Conservation (phyloP, 35 echinoderm and acorn worm genomes). For the Anneissia japonica region DNA sequence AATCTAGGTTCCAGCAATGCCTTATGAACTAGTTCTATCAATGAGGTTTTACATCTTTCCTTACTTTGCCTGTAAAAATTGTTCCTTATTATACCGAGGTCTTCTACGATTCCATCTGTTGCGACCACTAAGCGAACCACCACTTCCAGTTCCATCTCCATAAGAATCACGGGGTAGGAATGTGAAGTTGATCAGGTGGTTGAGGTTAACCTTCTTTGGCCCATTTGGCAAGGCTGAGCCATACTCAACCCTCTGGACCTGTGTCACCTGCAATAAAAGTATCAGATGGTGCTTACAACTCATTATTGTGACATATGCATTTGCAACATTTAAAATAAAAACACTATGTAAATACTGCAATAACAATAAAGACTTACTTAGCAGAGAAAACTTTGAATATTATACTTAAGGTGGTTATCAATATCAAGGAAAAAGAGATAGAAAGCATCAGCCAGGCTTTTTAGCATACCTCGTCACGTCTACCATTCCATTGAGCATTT, state of each 20-base stretch:
- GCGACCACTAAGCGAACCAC: conserved; percentile 38
- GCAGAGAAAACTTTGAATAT: neutral
- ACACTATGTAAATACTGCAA: neutral
- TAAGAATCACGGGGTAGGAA: conserved; percentile 58
- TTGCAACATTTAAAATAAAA: neutral
- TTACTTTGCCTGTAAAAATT: conserved; percentile 99
- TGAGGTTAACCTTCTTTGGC: conserved; percentile 96
- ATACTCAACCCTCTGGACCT: conserved; percentile 95
- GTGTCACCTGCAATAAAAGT: conserved; percentile 65
- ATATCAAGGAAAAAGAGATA: neutral
- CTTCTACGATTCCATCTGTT: conserved; percentile 60
- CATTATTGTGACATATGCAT: neutral
- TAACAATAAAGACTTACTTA: neutral
- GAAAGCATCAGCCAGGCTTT: neutral
- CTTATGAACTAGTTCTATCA: no score
- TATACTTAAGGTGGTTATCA: neutral
- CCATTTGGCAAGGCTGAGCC: conserved; percentile 81
- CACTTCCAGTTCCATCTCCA: conserved; percentile 4
- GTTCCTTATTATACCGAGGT: conserved; percentile 82
- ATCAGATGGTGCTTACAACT: neutral
- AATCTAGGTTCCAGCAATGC: no score
- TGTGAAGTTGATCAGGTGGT: conserved; percentile 96
- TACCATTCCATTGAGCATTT: conserved; percentile 62
- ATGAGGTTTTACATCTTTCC: no score
- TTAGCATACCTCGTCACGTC: conserved; percentile 93